phyloP scores from a whole-genome alignment of 1,140 invertebrate genomes.

The Eurosta solidaginis region DNA sequence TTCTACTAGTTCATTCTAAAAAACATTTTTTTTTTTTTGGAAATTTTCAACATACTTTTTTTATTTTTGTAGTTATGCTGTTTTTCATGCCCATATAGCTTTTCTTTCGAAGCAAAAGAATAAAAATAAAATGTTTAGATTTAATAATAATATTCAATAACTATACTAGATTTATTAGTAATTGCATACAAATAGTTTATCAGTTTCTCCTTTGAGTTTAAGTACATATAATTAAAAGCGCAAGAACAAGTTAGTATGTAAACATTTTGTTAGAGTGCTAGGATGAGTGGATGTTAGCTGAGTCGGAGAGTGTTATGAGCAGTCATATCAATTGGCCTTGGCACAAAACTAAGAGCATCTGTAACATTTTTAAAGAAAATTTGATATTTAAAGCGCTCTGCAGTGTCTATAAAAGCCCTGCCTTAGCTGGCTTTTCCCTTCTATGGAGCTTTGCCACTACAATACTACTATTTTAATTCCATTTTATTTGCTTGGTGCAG shows the following conservation, averaged over 20 bases:
- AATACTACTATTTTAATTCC: no score
- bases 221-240: constrained; percentile 47
- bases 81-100: constrained; percentile 56
- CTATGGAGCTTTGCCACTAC: no score
- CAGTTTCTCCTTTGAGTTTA: constrained; percentile 31
- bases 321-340: no score
- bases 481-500: no score
- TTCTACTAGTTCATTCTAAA: background rate
- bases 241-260: constrained; percentile 35
- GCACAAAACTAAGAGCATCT: no score
- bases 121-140: background rate
- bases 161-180: constrained; percentile 11
- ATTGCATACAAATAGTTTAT: background rate
- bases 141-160: constrained; percentile 13
- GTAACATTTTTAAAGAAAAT: no score
- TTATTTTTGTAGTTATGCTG: background rate
- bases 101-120: constrained; percentile 39
- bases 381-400: no score
- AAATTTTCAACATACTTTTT: constrained; percentile 13
- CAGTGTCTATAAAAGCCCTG: no score
- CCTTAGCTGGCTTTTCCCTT: no score
- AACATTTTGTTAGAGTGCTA: background rate
- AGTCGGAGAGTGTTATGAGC: no score
- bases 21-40: constrained; percentile 9
- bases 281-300: no score